Evolutionary conservation across 2,113 vertebrate genomes (phyloP), one percentile per base, ranked within the genome.

Genomic region (Damaliscus lunatus): DNA sequence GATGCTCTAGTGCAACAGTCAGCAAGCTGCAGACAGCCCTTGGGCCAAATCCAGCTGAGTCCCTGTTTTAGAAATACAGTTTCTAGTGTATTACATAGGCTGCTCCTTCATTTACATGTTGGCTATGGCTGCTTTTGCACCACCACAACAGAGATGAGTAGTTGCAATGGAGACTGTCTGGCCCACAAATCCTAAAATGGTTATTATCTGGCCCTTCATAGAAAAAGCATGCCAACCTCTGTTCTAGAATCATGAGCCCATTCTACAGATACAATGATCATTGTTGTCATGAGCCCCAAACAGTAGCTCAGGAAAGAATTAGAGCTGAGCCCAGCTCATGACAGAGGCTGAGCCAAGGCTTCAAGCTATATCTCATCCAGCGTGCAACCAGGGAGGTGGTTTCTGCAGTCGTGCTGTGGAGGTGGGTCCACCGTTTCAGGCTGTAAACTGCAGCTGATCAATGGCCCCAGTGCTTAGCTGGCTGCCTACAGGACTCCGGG

Each of bases 401-500:
- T 64, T 60, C 92, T 82, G 52, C 3, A 77, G 71, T 16, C 23
- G 31, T 43, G 19, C 77, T 14, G 13, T 36, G 46, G 43, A 48
- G 23, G 36, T 0, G 27, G 27, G 48, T 14, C n/a, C 27, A 27
- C 21, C 4, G 57, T 19, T 13, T 9, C 0, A 2, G 1, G 25
- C 40, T 25, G 16, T 1, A 48, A 60, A 59, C 93, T 46, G 83
- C 67, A 78, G 84, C 59, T 94, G 87, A 87, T n/a, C 89, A 62
- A 59, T 1, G 86, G 88, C 7, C 46, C 64, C 50, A 7, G 3
- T 29, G 59, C 59, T 93, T 81, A 36, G 71, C 19, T 46, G n/a
- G 55, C 82, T 62, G 60, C 55, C 55, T 78, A 59, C 11, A 77
- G 86, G 62, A 93, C 92, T 92, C 94, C 46, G 33, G 86, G 93